Evolutionary conservation across 1,140 invertebrate species (phyloP).

Genomic region (Aphelenchoides fujianensis): DNA sequence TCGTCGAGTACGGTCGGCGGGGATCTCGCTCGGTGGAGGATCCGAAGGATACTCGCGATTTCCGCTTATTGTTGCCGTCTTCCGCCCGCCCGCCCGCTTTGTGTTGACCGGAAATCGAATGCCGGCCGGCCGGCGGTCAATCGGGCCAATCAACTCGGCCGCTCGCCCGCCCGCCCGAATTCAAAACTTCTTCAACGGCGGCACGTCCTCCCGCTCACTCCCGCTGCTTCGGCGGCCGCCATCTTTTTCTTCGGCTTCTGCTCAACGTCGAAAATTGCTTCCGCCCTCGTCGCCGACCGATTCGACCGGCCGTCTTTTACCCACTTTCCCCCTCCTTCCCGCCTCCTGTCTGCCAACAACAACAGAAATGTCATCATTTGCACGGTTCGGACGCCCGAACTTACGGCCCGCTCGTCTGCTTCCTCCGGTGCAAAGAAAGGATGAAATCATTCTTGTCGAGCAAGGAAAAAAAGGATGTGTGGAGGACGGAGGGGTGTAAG

Average conservation of each 20-base stretch:
- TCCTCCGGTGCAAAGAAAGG: background rate
- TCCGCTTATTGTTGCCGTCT: no score
- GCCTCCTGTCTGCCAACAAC: background rate
- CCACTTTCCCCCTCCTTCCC: background rate
- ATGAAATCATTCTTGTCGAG: background rate
- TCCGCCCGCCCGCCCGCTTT: background rate
- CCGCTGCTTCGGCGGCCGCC: background rate
- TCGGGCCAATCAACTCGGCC: background rate
- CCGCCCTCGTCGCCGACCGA: background rate
- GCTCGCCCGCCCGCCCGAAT: background rate
- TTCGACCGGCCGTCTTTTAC: background rate
- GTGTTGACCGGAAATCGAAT: background rate
- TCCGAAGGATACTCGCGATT: background rate
- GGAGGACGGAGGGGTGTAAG: no score
- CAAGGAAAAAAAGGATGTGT: no score
- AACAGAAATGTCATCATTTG: background rate
- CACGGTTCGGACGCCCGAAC: background rate
- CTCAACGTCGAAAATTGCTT: background rate
- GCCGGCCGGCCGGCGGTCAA: background rate
- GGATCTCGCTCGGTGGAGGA: background rate
- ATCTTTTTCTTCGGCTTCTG: no score
- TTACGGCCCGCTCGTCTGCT: background rate
- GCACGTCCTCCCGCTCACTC: background rate
- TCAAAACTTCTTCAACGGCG: background rate
- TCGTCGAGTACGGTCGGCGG: background rate